Conservation (phyloP, 2,113 vertebrate genomes). For the Emydocephalus ijimae region DNA sequence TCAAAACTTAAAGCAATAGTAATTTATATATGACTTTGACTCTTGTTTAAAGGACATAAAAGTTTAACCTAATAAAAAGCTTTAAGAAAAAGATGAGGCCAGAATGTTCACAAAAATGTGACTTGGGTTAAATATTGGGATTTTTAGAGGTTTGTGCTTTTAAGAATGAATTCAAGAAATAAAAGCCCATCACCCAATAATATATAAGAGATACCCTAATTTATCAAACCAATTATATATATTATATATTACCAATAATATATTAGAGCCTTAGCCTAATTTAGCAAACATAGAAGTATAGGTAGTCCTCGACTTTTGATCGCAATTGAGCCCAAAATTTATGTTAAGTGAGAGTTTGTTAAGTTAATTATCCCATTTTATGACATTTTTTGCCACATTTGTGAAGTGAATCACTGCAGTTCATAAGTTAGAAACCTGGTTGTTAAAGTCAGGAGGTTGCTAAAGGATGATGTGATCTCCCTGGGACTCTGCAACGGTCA, state of each 20-base stretch:
- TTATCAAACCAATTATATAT: too few relatives aligned
- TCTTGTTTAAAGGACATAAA: constrained; percentile 5
- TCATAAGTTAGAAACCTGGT: too few relatives aligned
- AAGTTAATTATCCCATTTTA: too few relatives aligned
- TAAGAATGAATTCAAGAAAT: neutral
- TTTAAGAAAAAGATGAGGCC: neutral
- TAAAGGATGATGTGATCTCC: too few relatives aligned
- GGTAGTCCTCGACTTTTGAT: neutral
- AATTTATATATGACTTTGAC: neutral
- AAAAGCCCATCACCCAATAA: neutral
- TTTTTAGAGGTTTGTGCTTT: neutral
- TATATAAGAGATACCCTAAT: neutral
- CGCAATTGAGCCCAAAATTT: too few relatives aligned
- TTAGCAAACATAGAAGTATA: neutral
- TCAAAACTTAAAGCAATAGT: neutral
- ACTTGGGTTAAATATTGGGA: neutral
- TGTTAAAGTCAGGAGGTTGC: too few relatives aligned
- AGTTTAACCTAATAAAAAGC: neutral
- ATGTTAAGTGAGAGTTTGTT: too few relatives aligned
- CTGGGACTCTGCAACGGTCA: too few relatives aligned
- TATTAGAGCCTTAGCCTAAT: neutral
- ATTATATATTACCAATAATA: neutral
- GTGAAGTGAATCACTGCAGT: too few relatives aligned
- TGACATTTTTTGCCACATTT: too few relatives aligned
- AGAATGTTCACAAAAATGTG: neutral